Conservation (phyloP, 1,140 invertebrate genomes). For the Trichoplusia ni region DNA sequence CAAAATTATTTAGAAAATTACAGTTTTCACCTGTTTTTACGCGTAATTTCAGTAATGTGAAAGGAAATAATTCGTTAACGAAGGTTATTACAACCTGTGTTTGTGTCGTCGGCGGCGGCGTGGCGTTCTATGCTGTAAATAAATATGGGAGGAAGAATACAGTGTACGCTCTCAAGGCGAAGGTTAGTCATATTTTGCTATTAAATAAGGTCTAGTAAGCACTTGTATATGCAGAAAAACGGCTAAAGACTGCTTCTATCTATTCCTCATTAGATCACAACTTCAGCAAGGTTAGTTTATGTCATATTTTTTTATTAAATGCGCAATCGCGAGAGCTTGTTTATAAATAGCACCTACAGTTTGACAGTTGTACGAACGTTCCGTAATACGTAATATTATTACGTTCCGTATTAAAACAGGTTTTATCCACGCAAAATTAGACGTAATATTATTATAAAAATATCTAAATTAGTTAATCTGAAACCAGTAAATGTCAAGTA, state of each 20-base stretch:
- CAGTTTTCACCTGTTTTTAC: constrained; percentile 56
- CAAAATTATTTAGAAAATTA: constrained; percentile 67
- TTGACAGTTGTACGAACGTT: constrained; percentile 49
- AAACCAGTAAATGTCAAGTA: no score
- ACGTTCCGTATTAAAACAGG: neutral
- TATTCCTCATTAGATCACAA: neutral
- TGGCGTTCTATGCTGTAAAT: constrained; percentile 63
- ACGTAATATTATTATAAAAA: no score
- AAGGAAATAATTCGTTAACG: constrained; percentile 52
- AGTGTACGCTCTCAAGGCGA: constrained; percentile 72
- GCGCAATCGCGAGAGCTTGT: constrained; percentile 42
- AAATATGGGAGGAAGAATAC: constrained; percentile 52
- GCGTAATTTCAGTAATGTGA: constrained; percentile 62
- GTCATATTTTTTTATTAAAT: constrained; percentile 33
- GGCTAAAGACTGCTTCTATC: neutral
- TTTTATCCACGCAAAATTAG: neutral
- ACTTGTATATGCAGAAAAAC: neutral
- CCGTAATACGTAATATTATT: constrained; percentile 24
- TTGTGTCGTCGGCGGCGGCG: constrained; percentile 62
- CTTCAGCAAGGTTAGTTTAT: constrained; percentile 33
- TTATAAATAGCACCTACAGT: constrained; percentile 50
- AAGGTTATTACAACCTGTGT: constrained; percentile 68
- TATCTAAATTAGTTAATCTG: no score
- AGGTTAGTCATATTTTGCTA: constrained; percentile 52
- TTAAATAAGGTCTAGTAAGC: constrained; percentile 3